Evolutionary conservation across 2,113 vertebrate species (phyloP).

Genomic region (Solenodon paradoxus): DNA sequence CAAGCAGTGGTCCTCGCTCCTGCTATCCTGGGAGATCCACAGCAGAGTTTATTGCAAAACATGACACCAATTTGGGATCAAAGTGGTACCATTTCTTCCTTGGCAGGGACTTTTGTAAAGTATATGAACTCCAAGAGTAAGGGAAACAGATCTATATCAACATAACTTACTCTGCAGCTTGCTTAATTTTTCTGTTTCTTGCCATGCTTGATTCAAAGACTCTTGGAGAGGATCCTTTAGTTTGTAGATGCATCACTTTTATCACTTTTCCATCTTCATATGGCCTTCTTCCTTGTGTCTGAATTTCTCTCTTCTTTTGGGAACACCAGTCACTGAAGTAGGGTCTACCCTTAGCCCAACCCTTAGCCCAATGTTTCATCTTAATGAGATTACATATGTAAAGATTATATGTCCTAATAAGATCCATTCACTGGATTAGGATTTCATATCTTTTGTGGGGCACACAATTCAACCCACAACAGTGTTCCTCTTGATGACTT

Average conservation of each 20-base stretch:
- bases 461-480: background rate
- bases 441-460: background rate
- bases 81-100: background rate
- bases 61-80: background rate
- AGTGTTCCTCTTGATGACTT: background rate
- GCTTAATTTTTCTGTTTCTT: background rate
- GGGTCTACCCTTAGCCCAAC: background rate
- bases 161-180: background rate
- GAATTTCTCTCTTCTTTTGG: background rate
- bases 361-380: background rate
- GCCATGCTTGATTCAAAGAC: background rate
- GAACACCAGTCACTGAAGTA: background rate
- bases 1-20: background rate
- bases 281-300: background rate
- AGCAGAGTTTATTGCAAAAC: background rate
- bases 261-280: background rate
- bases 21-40: background rate
- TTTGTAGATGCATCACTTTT: background rate
- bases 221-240: background rate
- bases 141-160: too few species aligned
- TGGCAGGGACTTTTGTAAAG: background rate
- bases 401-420: background rate
- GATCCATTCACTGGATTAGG: background rate
- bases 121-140: too few species aligned
- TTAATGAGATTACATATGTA: background rate